These are phyloP conservation scores for Pseudomyrmex dendroicus DNA, from an alignment of 1,140 invertebrate species.

Conservation along the genomic window DNA sequence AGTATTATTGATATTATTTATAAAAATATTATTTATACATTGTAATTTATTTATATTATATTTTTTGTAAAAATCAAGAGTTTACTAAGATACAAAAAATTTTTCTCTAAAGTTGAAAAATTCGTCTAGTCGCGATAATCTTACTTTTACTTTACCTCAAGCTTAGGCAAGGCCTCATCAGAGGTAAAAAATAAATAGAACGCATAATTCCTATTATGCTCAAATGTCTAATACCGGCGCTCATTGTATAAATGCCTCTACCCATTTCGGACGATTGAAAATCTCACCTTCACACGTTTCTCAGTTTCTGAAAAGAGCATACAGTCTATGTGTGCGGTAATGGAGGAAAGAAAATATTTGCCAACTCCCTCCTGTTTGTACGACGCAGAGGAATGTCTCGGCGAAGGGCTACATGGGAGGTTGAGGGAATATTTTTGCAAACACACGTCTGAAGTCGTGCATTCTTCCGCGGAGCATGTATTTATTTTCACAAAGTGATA, in stretches of 20 bases:
- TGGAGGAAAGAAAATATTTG: conserved; percentile 70
- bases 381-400: conserved; percentile 65
- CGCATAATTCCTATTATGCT: conserved; percentile 59
- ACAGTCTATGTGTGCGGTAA: neutral
- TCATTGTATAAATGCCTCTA: conserved; percentile 36
- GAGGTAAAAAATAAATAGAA: conserved; percentile 78
- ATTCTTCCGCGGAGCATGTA: conserved; percentile 27
- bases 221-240: conserved; percentile 52
- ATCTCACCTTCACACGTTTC: conserved; percentile 61
- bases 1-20: too few species aligned
- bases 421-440: conserved; percentile 50
- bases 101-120: neutral
- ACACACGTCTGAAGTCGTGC: conserved; percentile 1
- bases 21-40: too few species aligned
- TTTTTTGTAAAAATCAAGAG: neutral
- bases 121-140: neutral
- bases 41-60: neutral
- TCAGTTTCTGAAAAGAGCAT: conserved; percentile 64
- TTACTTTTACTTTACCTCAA: conserved; percentile 53
- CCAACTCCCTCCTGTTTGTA: conserved; percentile 59
- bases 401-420: conserved; percentile 56
- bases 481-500: conserved; percentile 5
- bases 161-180: conserved; percentile 56
- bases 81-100: neutral
- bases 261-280: conserved; percentile 31